Evolutionary conservation across 2,888 invertebrate genomes (phyloP).

Genomic region (Busseola fusca): DNA sequence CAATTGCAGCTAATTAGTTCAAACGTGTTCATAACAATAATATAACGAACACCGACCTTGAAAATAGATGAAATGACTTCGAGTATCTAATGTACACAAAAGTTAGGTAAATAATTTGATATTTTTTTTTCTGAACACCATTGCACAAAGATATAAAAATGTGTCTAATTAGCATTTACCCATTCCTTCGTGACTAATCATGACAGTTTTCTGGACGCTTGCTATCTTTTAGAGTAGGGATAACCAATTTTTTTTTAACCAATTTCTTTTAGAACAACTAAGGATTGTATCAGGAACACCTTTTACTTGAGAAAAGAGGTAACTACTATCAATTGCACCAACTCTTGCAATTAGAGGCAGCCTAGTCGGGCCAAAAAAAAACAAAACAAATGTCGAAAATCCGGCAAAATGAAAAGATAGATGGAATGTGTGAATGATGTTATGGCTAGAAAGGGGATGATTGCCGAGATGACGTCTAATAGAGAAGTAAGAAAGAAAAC

Average conservation of each 20-base stretch:
- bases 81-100: conserved; percentile 11
- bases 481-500: too few species aligned
- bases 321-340: not conserved
- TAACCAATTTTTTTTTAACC: not conserved
- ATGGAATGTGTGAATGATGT: too few species aligned
- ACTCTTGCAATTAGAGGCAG: not conserved
- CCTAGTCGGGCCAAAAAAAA: not conserved
- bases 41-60: not conserved
- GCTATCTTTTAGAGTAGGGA: not conserved
- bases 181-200: not conserved
- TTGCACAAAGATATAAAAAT: not conserved
- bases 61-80: conserved; percentile 14
- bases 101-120: not conserved
- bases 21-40: conserved; percentile 16
- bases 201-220: not conserved
- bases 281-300: not conserved
- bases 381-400: too few species aligned
- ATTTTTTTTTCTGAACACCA: not conserved
- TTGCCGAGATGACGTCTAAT: too few species aligned
- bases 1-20: conserved; percentile 1
- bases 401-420: not conserved
- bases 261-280: not conserved
- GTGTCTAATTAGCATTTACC: not conserved
- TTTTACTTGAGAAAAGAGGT: not conserved
- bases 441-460: too few species aligned